Base-by-base conservation (phyloP, 2,888 invertebrate genomes). In the Eugnorisma glareosa region DNA sequence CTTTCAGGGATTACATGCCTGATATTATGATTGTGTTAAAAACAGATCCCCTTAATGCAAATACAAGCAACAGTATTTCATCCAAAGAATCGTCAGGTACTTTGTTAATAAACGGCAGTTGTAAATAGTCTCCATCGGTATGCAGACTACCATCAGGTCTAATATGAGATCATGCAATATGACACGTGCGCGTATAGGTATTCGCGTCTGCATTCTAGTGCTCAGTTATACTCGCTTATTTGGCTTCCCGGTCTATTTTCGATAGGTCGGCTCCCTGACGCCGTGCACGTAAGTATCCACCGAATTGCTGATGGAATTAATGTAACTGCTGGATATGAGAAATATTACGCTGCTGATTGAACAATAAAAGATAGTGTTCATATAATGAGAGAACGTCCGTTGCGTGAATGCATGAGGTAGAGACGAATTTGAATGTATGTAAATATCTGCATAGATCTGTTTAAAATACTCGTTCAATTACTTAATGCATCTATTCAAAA, bases 221-320 rank as follows among this genome's bases (percentile, higher is more conserved):
- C 88, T 85, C 86, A 81, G 87, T 90, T 90, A 82, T 89, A 86
- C 78, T 87, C 79, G 89, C 85, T 90, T 91, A 89, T 91, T 89
- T 89, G 87, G 88, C 88, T 91, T 92, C 90, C 89, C 87, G 86
- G 87, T 90, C 83, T 93, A 93, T 93, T 92, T 91, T 90, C 82
- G 88, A 90, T 89, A 87, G 87, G 88, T 91, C 88, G 86, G 31
- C 81, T 82, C 73, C 70, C 76, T 72, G 80, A 75, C 69, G 77
- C 76, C 51, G 72, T 67, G 73, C 70, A 70, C 77, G 79, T 74
- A 40, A 35, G 2, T 35, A 74, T 84, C 73, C 71, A 59, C 77
- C 77, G 72, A 84, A 78, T 77, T 77, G 40, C 67, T 72, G 48
- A 68, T 71, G 63, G 66, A 79, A 80, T 68, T 83, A 76, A 51